Base-by-base conservation (phyloP, 2,113 vertebrate genomes). In the Microcebus lehilahytsara region DNA sequence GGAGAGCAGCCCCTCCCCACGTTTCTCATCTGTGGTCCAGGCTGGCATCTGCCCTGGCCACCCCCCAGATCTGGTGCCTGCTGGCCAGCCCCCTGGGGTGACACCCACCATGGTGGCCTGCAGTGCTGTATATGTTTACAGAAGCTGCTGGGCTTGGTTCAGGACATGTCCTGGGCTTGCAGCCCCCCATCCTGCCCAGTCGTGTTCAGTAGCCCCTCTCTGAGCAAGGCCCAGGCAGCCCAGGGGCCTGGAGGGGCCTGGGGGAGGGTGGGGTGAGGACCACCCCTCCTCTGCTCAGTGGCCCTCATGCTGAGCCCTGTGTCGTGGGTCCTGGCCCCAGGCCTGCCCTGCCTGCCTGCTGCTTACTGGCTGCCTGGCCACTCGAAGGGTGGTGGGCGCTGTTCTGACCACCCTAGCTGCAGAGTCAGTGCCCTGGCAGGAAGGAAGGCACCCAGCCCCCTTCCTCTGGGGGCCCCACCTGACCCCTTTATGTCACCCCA, bases 61-160 rank as follows among this genome's bases (percentile, higher is more conserved):
- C 46, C 9, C 49, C 80, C 80, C 40, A 85, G 94, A 94, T 94
- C 91, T 85, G 94, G 96, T 97, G 95, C 96, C 96, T 97, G 97
- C 96, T 92, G 96, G 93, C 97, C 96, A 83, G 95, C 91, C 89
- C 83, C 93, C 71, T 60, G 81, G 92, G 96, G 62, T n/a, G 49
- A 49, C 37, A 46, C 40, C 42, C 16, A 2, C 72, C n/a, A 6
- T 13, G 87, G 87, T 49, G 91, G 60, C 91, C 91, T 9, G 1
- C 97, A 95, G 93, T 75, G 88, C 85, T 60, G 85, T 78, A 56
- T 80, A 32, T 96, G 97, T 98, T 98, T 97, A 98, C 97, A 97
- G 97, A 95, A 92, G 88, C 96, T 94, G 51, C 92, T 56, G 78
- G 85, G 85, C 91, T 71, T 60, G 34, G 93, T 88, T 75, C 74